phyloP scores from a whole-genome alignment of 2,888 invertebrate species.

The Podabrus alpinus region DNA sequence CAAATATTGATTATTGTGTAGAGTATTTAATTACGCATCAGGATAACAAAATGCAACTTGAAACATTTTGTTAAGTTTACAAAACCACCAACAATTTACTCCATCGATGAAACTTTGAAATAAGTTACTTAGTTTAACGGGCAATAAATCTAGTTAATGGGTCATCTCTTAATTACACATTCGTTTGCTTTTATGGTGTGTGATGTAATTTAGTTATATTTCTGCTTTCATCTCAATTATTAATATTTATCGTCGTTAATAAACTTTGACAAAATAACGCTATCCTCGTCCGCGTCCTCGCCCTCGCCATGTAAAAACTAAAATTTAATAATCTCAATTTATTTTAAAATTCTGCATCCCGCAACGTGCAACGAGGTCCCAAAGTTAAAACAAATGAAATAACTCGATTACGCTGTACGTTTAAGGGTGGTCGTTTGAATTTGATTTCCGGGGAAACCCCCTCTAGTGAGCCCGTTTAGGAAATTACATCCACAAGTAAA shows the following conservation, averaged over 20 bases:
- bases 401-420: background rate
- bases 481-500: background rate
- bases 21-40: slow-evolving; percentile 7
- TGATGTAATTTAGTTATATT: slow-evolving; percentile 26
- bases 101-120: slow-evolving; percentile 13
- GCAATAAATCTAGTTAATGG: slow-evolving; percentile 26
- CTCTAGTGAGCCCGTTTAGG: background rate
- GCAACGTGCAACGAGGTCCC: background rate
- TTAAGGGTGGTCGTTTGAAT: background rate
- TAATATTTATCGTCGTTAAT: slow-evolving; percentile 16
- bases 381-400: background rate
- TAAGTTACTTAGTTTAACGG: slow-evolving; percentile 15
- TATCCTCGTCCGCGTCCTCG: background rate
- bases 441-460: background rate
- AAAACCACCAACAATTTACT: slow-evolving; percentile 8
- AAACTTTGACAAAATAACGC: slow-evolving; percentile 1
- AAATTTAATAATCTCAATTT: background rate
- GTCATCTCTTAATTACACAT: slow-evolving; percentile 26
- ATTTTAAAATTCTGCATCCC: background rate
- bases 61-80: background rate
- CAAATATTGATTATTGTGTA: slow-evolving; percentile 19
- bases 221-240: slow-evolving; percentile 23
- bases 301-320: background rate
- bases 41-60: background rate
- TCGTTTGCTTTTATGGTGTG: slow-evolving; percentile 24